Evolutionary conservation across 2,113 vertebrate genomes (phyloP), one percentile per base, ranked within the genome.

Genomic region (Oxyura jamaicensis): DNA sequence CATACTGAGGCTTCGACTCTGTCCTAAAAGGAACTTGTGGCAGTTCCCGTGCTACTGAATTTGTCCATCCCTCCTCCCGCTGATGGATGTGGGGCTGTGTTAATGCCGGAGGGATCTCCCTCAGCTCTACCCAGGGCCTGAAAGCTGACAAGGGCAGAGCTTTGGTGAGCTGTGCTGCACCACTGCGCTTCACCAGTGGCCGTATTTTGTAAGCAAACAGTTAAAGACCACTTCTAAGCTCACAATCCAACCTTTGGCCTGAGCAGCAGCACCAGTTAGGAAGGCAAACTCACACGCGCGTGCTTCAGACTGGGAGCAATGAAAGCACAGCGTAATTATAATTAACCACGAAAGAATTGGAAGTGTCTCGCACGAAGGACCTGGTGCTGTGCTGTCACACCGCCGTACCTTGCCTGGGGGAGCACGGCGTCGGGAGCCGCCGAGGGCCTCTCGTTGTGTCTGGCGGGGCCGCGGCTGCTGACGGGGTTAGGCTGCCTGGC

Each of bases 401-500:
- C 87, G 76, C 69, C 94, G 13, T 86, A 91, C 63, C 52, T 93
- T 72, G 80, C 91, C 93, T 97, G 92, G 96, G 73, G 0, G 33
- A 96, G 73, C 81, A 58, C 14, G 11, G 69, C 96, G 83, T 88
- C 4, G 18, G 96, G 96, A 96, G 96, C 86, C 80, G 91, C 88
- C 91, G 89, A 81, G 97, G 90, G 53, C 83, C 95, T 91, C 94
- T 87, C 94, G 95, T 88, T 9, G 52, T 91, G 96, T 97, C 87
- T 96, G 92, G 91, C 91, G 91, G 82, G 83, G 72, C 83, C 93
- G 88, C 94, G 88, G 94, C 96, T 96, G 96, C 90, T 9, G 26
- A 97, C 92, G 96, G 96, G 97, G 97, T 97, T 97, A 97, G 82
- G 93, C 88, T 93, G 93, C 93, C 86, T 96, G 94, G 86, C 92